Base-by-base conservation (phyloP, 2,888 invertebrate species). In the Leucophenga maculata region DNA sequence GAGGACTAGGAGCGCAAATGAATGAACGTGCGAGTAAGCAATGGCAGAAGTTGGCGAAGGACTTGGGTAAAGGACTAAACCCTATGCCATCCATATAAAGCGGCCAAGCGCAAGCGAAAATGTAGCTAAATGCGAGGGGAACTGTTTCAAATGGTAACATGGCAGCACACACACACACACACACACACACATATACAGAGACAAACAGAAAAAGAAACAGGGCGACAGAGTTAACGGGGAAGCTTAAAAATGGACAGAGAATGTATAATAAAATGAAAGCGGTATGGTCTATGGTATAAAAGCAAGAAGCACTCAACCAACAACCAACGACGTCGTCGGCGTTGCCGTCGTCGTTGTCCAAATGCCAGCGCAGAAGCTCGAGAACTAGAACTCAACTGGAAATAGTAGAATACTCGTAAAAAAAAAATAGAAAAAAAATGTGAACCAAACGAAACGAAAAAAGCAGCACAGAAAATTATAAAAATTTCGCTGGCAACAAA, bases 321-420 rank as follows among this genome's bases (percentile, higher is more conserved):
- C 39, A 39, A 8, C n/a, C 32, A 32, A 39, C 39, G 39, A 8
- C 39, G 39, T 39, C 39, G 39, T 39, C 39, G 39, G 3, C 39
- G 39, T 39, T 9, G 39, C 8, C 8, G 39, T 3, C 39, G 20
- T 20, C 26, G 22, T 55, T 55, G 20, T 55, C 14, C 26, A 22
- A 20, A 54, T 20, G 18, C 54, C 13, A 54, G 60, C 39, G 18
- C 16, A 16, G 44, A 14, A 74, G 50, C 73, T 26, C 20, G 67
- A 75, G 67, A 57, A 60, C 64, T 65, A 57, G 65, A 39, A 54
- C 65, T 57, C 57, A 80, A 77, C 65, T 79, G 78, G 68, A 65
- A 73, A 72, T 78, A 71, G 71, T 76, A 73, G 73, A 39, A 78
- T 74, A 72, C 76, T 73, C 74, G 69, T 31, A 60, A 70, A 71